These are phyloP conservation scores for Glareola pratincola DNA, from an alignment of 2,113 vertebrate genomes.

Conservation along the genomic window DNA sequence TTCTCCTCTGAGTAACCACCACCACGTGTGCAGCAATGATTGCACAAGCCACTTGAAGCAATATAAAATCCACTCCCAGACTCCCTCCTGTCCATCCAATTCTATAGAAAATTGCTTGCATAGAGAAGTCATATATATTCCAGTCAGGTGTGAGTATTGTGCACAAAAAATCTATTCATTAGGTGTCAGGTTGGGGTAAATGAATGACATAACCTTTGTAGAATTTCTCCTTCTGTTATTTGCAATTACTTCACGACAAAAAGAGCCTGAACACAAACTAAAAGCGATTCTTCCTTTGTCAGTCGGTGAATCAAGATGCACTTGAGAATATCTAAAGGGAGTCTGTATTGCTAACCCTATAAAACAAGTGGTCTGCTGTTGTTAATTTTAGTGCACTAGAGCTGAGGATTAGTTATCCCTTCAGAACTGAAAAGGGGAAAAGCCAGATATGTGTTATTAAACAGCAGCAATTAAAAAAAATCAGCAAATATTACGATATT, in stretches of 20 bases:
- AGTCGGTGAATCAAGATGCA: background rate
- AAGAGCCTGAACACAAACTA: background rate
- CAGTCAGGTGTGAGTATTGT: background rate
- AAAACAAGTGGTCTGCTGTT: background rate
- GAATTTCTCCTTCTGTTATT: background rate
- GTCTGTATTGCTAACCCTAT: background rate
- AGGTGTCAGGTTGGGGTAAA: background rate
- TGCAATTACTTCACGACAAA: background rate
- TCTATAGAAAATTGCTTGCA: background rate
- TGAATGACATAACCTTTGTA: background rate
- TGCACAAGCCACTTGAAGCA: background rate
- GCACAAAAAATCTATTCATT: background rate
- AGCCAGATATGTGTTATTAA: background rate
- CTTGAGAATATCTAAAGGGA: background rate
- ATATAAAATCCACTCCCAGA: background rate
- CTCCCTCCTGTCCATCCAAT: background rate
- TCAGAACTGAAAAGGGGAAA: background rate
- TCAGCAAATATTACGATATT: background rate
- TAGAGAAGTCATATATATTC: background rate
- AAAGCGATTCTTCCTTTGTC: background rate
- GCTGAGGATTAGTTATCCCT: background rate
- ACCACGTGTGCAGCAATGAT: background rate
- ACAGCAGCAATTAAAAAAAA: background rate
- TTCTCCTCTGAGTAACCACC: background rate
- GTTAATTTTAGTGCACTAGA: background rate